phyloP scores from a whole-genome alignment of 1,140 invertebrate genomes.

The Dolichoris vasculosae region DNA sequence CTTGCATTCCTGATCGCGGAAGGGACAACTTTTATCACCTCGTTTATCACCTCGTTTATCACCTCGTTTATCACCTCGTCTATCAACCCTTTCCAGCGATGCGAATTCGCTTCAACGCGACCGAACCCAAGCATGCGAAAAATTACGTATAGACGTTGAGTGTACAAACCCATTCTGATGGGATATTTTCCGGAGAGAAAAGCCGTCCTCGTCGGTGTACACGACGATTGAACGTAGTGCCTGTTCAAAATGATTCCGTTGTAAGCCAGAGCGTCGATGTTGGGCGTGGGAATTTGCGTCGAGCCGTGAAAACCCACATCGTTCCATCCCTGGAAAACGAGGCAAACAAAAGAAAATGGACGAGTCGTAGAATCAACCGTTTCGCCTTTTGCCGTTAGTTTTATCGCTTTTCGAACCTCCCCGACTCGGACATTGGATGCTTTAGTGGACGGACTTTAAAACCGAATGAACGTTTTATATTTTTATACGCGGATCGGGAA shows the following conservation, averaged over 20 bases:
- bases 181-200: constrained; percentile 83
- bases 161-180: constrained; percentile 77
- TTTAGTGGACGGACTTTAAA: no score
- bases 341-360: constrained; percentile 51
- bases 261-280: constrained; percentile 80
- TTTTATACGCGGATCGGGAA: no score
- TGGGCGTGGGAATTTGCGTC: constrained; percentile 81
- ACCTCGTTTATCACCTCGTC: no score
- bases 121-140: no score
- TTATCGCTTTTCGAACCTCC: background rate
- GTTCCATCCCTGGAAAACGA: constrained; percentile 82
- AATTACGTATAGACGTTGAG: background rate
- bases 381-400: background rate
- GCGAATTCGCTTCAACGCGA: no score
- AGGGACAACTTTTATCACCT: no score
- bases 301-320: constrained; percentile 85
- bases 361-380: background rate
- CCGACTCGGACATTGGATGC: no score
- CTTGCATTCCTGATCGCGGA: constrained; percentile 76
- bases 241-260: constrained; percentile 81
- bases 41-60: no score
- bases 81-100: no score
- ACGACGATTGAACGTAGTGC: constrained; percentile 80
- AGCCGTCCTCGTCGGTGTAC: constrained; percentile 79
- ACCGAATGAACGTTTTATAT: no score